A percentile compares a stretch with the other conserved stretches of the same genome.
These are phyloP conservation scores for Thamnophis elegans DNA, from an alignment of 2,797 vertebrate species.

Conservation along the genomic window DNA sequence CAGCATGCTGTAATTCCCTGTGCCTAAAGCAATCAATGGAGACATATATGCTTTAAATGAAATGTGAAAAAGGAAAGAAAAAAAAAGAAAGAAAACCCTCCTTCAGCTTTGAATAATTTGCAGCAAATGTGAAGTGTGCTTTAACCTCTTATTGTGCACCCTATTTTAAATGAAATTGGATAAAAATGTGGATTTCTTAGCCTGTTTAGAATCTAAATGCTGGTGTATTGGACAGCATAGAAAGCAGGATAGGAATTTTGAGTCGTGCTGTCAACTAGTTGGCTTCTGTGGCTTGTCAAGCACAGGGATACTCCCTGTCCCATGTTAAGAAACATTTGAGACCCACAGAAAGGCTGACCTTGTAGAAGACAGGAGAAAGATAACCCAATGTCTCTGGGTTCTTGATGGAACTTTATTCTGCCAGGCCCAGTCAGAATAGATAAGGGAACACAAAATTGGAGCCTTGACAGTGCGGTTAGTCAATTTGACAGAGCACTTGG, in stretches of 20 bases:
- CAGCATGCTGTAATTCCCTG: slow-evolving; percentile 3
- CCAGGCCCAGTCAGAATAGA: background rate
- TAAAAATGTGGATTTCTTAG: slow-evolving; percentile 17
- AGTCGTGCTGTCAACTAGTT: background rate
- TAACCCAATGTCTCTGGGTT: background rate
- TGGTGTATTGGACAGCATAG: background rate
- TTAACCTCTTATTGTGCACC: slow-evolving; percentile 20
- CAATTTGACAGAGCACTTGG: background rate
- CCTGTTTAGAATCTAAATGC: background rate
- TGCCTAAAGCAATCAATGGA: slow-evolving; percentile 13
- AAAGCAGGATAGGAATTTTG: background rate
- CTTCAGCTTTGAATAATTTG: background rate
- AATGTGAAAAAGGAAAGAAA: background rate
- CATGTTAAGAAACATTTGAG: background rate
- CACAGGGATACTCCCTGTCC: background rate
- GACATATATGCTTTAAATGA: slow-evolving; percentile 2
- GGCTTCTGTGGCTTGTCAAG: background rate
- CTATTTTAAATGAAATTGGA: background rate
- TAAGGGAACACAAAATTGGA: background rate
- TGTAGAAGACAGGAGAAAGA: background rate
- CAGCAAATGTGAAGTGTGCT: slow-evolving; percentile 2
- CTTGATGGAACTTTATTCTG: background rate
- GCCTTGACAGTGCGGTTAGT: background rate
- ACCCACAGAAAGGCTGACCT: background rate
- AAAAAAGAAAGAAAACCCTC: background rate